Evolutionary conservation across 2,113 vertebrate genomes (phyloP).

Genomic region (Urocolius indicus): DNA sequence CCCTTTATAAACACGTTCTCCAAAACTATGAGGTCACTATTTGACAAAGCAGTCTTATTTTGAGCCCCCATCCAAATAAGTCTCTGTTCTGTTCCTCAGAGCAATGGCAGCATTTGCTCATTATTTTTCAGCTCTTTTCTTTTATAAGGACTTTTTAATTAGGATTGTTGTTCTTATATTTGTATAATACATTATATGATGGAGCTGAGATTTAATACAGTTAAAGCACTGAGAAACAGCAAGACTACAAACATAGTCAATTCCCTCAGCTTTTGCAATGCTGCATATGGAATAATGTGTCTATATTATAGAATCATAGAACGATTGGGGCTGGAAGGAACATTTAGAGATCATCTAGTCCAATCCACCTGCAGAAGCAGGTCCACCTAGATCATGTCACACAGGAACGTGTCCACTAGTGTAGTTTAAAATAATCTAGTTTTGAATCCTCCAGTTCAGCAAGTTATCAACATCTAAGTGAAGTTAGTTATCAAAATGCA

Average conservation of each 20-base stretch:
- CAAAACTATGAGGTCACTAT: background rate
- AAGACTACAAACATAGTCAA: background rate
- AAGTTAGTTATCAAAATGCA: background rate
- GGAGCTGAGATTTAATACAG: background rate
- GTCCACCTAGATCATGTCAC: no score
- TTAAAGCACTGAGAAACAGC: background rate
- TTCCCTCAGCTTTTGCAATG: background rate
- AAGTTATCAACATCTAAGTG: background rate
- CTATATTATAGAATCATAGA: no score
- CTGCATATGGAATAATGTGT: background rate
- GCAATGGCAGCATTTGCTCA: background rate
- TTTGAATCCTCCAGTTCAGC: background rate
- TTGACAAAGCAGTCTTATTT: background rate
- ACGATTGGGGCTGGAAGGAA: no score
- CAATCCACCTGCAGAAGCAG: no score
- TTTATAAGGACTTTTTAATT: background rate
- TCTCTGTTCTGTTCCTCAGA: background rate
- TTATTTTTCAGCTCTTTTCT: background rate
- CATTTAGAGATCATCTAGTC: no score
- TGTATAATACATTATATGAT: background rate
- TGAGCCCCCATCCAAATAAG: background rate
- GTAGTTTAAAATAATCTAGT: no score
- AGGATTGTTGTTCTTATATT: background rate
- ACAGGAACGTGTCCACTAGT: no score
- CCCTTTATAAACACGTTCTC: background rate